phyloP scores from a whole-genome alignment of 37 sponge, comb jelly and placozoan species.

The Eunapius fragilis region DNA sequence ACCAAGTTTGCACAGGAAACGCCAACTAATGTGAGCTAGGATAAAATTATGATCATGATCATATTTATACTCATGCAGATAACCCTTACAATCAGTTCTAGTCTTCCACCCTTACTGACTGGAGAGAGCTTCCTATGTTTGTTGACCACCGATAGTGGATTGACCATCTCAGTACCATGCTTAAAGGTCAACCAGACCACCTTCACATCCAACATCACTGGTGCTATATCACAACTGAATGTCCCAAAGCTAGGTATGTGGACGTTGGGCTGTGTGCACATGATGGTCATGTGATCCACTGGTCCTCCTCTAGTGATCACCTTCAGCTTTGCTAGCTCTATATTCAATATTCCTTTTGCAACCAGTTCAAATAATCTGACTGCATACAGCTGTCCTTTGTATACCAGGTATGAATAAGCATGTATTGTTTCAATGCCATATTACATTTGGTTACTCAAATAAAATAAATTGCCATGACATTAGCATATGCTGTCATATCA shows the following conservation, averaged over 20 bases:
- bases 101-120: slow-evolving; percentile 18
- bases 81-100: background rate
- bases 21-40: background rate
- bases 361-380: slow-evolving; percentile 22
- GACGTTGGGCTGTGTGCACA: background rate
- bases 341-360: slow-evolving; percentile 22
- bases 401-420: slow-evolving; percentile 14
- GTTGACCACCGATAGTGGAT: slow-evolving; percentile 1
- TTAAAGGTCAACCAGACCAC: background rate
- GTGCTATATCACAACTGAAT: background rate
- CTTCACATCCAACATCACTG: slow-evolving; percentile 34
- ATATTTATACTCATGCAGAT: background rate
- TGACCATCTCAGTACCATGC: slow-evolving; percentile 1
- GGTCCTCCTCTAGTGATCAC: slow-evolving; percentile 10
- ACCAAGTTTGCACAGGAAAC: background rate
- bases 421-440: too few relatives aligned
- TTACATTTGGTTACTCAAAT: too few relatives aligned
- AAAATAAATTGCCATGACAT: too few relatives aligned
- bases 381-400: slow-evolving; percentile 11
- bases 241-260: slow-evolving; percentile 4
- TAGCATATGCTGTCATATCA: background rate
- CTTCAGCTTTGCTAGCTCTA: slow-evolving; percentile 44
- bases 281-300: background rate
- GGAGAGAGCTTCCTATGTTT: slow-evolving; percentile 15
- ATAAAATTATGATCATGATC: background rate